Evolutionary conservation across 2,113 vertebrate species (phyloP).

Genomic region (Symphodus melops): DNA sequence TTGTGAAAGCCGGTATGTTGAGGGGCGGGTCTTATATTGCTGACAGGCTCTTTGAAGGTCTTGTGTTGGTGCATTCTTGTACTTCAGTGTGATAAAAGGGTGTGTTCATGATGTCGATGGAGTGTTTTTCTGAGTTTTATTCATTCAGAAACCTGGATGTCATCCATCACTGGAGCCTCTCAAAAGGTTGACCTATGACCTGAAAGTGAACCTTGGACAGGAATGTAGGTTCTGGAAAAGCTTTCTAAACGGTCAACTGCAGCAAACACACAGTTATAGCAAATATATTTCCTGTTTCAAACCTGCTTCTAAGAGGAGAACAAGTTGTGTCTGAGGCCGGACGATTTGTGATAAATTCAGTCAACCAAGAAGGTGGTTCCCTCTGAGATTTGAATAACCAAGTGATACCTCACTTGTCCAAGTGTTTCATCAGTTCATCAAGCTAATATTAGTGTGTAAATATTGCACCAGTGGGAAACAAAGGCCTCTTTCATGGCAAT

Average conservation of each 20-base stretch:
- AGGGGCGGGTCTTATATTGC: slow-evolving; percentile 40
- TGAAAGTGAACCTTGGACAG: slow-evolving; percentile 3
- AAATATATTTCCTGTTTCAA: background rate
- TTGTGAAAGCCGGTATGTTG: slow-evolving; percentile 23
- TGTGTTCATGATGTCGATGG: slow-evolving; percentile 11
- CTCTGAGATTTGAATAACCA: background rate
- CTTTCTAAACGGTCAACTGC: slow-evolving; percentile 11
- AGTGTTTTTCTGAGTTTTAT: slow-evolving; percentile 9
- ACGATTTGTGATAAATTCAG: too few relatives aligned
- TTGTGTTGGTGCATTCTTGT: slow-evolving; percentile 38
- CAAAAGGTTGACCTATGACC: background rate
- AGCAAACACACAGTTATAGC: background rate
- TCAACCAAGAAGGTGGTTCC: background rate
- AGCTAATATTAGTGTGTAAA: background rate
- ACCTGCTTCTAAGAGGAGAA: background rate
- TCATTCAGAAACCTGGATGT: background rate
- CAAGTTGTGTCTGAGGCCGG: too few relatives aligned
- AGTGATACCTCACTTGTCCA: background rate
- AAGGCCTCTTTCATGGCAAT: background rate
- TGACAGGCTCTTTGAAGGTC: slow-evolving; percentile 36
- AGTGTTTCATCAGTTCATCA: background rate
- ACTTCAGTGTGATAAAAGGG: slow-evolving; percentile 22
- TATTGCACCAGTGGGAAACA: background rate
- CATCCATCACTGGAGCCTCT: background rate
- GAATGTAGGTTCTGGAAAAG: background rate